Base-by-base conservation (phyloP, 2,797 vertebrate species). In the Microtus californicus region DNA sequence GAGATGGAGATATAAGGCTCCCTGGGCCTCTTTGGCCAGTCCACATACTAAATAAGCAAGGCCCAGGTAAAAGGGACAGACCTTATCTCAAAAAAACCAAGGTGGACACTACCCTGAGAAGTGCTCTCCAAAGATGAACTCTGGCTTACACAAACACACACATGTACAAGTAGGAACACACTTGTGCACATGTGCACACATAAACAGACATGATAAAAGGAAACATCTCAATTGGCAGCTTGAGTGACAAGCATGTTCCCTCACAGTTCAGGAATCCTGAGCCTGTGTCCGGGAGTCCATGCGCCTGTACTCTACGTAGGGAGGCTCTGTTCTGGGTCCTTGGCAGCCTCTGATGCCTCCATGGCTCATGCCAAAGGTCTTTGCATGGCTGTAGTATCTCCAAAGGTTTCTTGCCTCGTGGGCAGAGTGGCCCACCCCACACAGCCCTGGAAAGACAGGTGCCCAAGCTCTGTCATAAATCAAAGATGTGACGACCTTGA, bases 181-280 rank as follows among this genome's bases (percentile, higher is more conserved):
- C 11, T 65, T 11, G 0, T 31, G 27, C 59, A 82, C 80, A 12
- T 43, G 14, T 81, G 54, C 23, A 40, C 54, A 81, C 78, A 81
- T 59, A 59, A 59, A 82, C n/a, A 82, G 14, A 43, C 10, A 13
- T 40, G 83, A 97, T 96, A 97, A 96, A 34, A 51, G 37, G 56
- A 69, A 11, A 5, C 56, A 61, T 6, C 67, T 51, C 76, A 59
- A 12, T 40, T 29, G 31, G 21, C 56, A 51, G 27, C 43, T 89
- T 54, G 51, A 83, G 43, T 45, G n/a, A 17, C 34, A 61, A 31
- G 34, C 31, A 0, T 25, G 6, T n/a, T 87, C 13, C 56, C 31
- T 87, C 21, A 1, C 17, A 37, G 45, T 29, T 71, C 34, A 11
- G 23, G 34, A 71, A 45, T 34, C 7, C 65, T 29, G 31, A 54